Conservation (phyloP, 1,140 invertebrate genomes). For the Trichomalopsis sarcophagae region DNA sequence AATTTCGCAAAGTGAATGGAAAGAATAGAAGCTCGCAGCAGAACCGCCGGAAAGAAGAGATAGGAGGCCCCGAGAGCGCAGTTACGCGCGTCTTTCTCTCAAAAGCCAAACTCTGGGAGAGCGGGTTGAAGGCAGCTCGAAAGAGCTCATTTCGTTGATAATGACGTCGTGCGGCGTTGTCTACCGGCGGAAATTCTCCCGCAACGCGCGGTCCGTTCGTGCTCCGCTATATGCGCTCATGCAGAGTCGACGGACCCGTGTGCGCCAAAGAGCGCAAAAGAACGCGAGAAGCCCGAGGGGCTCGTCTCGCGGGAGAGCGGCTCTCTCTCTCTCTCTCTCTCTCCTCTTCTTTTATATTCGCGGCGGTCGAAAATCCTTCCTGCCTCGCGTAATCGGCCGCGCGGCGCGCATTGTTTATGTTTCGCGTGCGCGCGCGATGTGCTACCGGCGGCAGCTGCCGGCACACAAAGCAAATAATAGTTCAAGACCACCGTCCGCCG, state of each 20-base stretch:
- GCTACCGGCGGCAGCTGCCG: neutral
- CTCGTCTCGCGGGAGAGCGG: neutral
- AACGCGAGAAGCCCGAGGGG: neutral
- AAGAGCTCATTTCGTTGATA: constrained; percentile 17
- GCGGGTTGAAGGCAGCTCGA: neutral
- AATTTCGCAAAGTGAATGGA: neutral
- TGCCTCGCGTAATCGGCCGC: constrained; percentile 17
- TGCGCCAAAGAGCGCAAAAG: neutral
- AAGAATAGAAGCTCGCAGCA: neutral
- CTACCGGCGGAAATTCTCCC: constrained; percentile 22
- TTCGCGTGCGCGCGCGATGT: constrained; percentile 50
- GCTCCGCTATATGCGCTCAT: neutral
- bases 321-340: constrained; percentile 32
- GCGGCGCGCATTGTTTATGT: constrained; percentile 30
- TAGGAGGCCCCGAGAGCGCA: neutral
- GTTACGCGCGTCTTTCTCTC: neutral
- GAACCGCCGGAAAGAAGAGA: neutral
- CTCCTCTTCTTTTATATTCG: constrained; percentile 29
- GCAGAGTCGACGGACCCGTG: neutral
- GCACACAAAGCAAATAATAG: constrained; percentile 13
- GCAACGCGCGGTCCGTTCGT: neutral
- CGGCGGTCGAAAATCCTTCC: constrained; percentile 48
- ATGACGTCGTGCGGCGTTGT: constrained; percentile 13
- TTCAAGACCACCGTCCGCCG: constrained; percentile 2
- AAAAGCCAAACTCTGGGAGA: neutral